Evolutionary conservation across 2,888 invertebrate genomes (phyloP), one percentile per base, ranked within the genome.

Genomic region (Drosophila cracens): DNA sequence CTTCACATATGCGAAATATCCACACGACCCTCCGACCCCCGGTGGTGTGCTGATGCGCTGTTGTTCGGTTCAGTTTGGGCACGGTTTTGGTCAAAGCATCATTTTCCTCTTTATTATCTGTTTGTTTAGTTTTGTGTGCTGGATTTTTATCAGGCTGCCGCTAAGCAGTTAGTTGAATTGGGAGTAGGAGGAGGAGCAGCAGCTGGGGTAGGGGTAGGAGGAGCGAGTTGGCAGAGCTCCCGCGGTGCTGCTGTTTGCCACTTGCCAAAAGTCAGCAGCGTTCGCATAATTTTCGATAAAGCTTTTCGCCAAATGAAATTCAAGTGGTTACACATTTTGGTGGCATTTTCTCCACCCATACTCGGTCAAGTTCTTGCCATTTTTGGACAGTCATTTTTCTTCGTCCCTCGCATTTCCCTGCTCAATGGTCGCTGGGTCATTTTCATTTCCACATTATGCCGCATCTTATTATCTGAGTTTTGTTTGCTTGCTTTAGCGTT

Each of bases 261-360:
- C 75, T 86, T 81, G 89, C 87, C 87, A 87, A 89, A 87, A 89
- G 87, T 89, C 88, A 88, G 76, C 81, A 83, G 77, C 88, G 77
- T 80, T 82, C 86, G 90, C 91, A 90, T 91, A 91, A 92, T 87
- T 91, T 89, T 80, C 82, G 86, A 82, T 83, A 90, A 92, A 91
- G 92, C 91, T 92, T 92, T 92, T 91, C 91, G 86, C 86, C 83
- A 92, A 92, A 92, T 91, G 91, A 92, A 92, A 91, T 91, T 92
- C 88, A 82, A 90, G 91, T 90, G 87, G 81, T 81, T 78, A 79
- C 87, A 87, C 85, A 85, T 85, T 46, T 82, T 79, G 82, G 60
- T 71, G 81, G 52, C 74, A 57, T 25, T 29, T 48, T 25, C 53
- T 25, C 57, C 31, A 34, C 53, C 64, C 68, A n/a, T n/a, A 18